Evolutionary conservation across 2,797 vertebrate genomes (phyloP).

Genomic region (Sebastes matsubarae): DNA sequence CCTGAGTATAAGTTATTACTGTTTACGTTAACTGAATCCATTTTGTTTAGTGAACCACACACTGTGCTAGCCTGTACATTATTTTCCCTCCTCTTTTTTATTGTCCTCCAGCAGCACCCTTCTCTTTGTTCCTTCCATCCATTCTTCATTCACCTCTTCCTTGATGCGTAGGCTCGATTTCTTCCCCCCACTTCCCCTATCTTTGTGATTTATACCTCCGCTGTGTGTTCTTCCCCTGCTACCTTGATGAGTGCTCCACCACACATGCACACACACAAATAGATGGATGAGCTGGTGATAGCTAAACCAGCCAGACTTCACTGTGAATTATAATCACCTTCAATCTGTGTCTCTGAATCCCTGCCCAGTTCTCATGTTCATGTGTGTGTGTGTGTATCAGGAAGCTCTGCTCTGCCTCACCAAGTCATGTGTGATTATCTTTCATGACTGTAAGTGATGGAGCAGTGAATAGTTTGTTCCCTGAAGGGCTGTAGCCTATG

Average conservation of each 20-base stretch:
- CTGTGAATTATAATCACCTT: constrained; percentile 75
- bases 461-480: constrained; percentile 45
- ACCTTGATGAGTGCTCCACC: constrained; percentile 45
- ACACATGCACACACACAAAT: constrained; percentile 28
- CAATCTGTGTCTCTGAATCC: constrained; percentile 69
- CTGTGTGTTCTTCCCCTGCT: constrained; percentile 19
- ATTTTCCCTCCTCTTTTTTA: neutral
- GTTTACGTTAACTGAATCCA: neutral
- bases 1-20: neutral
- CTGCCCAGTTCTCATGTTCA: constrained; percentile 45
- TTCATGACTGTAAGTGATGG: constrained; percentile 64
- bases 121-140: neutral
- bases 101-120: neutral
- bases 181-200: neutral
- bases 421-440: constrained; percentile 44
- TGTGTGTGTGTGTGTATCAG: constrained; percentile 28
- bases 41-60: constrained; percentile 1
- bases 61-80: neutral
- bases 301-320: constrained; percentile 67
- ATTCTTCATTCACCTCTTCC: constrained; percentile 19
- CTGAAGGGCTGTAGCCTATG: constrained; percentile 19
- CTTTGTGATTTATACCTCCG: constrained; percentile 45
- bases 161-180: constrained; percentile 1
- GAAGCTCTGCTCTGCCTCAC: constrained; percentile 27
- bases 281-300: constrained; percentile 65